Conservation (phyloP, 64 coral and sea anemone genomes). For the Anthopleura sola region DNA sequence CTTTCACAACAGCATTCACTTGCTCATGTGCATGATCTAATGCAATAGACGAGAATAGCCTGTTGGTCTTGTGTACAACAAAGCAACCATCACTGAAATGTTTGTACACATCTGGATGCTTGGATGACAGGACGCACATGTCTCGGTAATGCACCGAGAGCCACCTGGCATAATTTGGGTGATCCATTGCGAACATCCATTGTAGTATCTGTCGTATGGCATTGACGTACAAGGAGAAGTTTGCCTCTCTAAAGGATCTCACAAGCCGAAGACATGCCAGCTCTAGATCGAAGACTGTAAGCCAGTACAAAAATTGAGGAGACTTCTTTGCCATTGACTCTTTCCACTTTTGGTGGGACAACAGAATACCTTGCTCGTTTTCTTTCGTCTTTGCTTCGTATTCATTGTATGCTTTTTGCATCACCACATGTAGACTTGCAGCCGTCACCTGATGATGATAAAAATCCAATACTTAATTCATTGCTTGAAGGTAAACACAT, state of each 20-base stretch:
- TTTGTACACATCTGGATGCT: constrained; percentile 18
- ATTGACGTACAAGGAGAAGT: constrained; percentile 31
- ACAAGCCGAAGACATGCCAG: constrained; percentile 29
- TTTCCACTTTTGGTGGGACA: neutral
- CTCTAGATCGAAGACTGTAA: constrained; percentile 15
- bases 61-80: constrained; percentile 32
- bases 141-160: constrained; percentile 41
- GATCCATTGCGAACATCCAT: constrained; percentile 25
- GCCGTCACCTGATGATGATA: no score
- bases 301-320: constrained; percentile 39
- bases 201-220: constrained; percentile 26
- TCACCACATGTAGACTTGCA: constrained; percentile 24
- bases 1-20: constrained; percentile 36
- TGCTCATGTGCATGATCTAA: constrained; percentile 44
- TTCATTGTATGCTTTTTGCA: constrained; percentile 30
- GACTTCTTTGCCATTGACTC: neutral
- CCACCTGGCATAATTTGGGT: constrained; percentile 33
- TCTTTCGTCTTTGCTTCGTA: no score
- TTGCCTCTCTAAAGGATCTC: constrained; percentile 5
- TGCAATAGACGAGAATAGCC: constrained; percentile 18
- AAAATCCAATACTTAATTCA: no score
- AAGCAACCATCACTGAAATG: constrained; percentile 14
- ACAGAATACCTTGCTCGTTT: neutral
- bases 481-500: no score
- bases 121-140: constrained; percentile 15